Conservation (phyloP, 2,113 vertebrate genomes). For the Callaeas wilsoni region DNA sequence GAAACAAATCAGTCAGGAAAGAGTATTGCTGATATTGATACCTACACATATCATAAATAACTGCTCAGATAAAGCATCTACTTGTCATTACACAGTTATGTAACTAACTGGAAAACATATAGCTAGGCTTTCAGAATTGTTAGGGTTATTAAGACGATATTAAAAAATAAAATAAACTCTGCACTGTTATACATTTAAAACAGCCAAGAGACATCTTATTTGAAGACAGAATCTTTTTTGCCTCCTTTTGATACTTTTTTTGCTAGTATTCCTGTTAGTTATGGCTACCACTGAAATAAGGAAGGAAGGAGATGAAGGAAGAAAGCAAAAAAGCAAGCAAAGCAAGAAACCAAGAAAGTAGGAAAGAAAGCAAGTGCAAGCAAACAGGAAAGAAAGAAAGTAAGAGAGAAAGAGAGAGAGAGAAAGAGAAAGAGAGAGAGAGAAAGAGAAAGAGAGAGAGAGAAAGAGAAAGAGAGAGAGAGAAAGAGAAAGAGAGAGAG, state of each 20-base stretch:
- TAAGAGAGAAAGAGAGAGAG: too few relatives aligned
- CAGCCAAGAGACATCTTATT: neutral
- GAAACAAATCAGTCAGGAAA: neutral
- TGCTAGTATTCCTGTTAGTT: neutral
- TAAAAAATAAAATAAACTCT: neutral
- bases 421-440: neutral
- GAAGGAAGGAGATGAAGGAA: neutral
- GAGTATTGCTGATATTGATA: neutral
- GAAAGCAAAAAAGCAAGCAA: neutral
- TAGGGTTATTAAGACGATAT: neutral
- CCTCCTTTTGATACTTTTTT: neutral
- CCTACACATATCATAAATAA: neutral
- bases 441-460: accelerated
- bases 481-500: neutral
- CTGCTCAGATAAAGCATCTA: neutral
- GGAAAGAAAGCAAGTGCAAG: neutral
- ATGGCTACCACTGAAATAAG: neutral
- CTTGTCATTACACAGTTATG: neutral
- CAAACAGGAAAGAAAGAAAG: neutral
- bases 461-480: too few relatives aligned
- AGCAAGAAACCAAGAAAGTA: neutral
- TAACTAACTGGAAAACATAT: neutral
- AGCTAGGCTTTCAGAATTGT: neutral
- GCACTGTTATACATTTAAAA: neutral
- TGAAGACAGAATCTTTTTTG: neutral